Conservation (phyloP, 2,113 vertebrate genomes). For the Chaetodon auriga region DNA sequence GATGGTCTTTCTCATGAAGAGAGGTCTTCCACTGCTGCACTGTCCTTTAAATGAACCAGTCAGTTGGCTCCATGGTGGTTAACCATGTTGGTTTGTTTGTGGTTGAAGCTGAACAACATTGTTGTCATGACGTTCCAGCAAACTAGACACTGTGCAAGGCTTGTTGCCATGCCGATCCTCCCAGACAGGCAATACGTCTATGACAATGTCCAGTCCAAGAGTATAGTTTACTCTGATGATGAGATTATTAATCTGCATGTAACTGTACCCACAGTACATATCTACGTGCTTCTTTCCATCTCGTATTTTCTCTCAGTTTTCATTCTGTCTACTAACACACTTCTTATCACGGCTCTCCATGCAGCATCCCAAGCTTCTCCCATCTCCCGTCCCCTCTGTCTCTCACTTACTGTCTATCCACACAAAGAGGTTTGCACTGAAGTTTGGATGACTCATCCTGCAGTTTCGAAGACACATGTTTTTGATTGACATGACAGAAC, state of each 20-base stretch:
- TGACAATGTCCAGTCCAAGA: neutral
- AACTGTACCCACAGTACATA: neutral
- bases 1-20: neutral
- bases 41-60: too few relatives aligned
- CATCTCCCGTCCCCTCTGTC: neutral
- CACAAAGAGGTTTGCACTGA: neutral
- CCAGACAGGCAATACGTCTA: neutral
- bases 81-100: neutral
- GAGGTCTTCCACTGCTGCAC: too few relatives aligned
- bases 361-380: neutral
- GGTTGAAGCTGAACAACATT: neutral
- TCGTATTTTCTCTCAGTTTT: neutral
- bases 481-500: constrained; percentile 2
- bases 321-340: neutral
- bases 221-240: neutral
- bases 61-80: neutral
- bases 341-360: neutral
- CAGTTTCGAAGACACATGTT: neutral
- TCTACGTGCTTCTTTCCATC: neutral
- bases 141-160: neutral
- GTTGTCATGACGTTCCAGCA: neutral
- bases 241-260: neutral
- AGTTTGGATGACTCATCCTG: constrained; percentile 1
- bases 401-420: neutral
- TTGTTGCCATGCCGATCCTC: neutral